Evolutionary conservation across 30 jellyfish, hydroid and myxozoan genomes (phyloP).

Genomic region (Cassiopea xamachana): DNA sequence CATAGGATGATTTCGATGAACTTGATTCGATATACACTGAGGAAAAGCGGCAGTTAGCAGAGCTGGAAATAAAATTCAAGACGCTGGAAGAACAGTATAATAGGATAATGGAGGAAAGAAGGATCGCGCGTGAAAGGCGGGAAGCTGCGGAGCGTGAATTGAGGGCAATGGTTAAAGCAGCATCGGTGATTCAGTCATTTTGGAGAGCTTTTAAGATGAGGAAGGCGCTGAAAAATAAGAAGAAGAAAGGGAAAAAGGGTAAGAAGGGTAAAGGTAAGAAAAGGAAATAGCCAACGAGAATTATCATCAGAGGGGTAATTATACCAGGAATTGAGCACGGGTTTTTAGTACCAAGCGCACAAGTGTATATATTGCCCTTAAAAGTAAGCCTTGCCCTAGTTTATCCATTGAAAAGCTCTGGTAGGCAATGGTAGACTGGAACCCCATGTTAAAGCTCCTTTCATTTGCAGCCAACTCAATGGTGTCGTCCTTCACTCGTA

Average conservation of each 20-base stretch:
- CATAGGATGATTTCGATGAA: conserved; percentile 93
- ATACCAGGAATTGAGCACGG: too few relatives aligned
- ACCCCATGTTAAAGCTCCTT: too few relatives aligned
- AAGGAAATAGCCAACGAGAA: conserved; percentile 17
- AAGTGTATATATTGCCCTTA: too few relatives aligned
- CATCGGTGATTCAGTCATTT: conserved; percentile 86
- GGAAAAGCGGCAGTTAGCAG: conserved; percentile 88
- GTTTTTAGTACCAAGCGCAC: too few relatives aligned
- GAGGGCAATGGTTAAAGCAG: conserved; percentile 89
- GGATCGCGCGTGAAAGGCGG: conserved; percentile 87
- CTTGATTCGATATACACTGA: conserved; percentile 78
- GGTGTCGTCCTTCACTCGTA: too few relatives aligned
- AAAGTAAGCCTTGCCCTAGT: too few relatives aligned
- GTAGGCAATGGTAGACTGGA: too few relatives aligned
- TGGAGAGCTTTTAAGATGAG: conserved; percentile 96
- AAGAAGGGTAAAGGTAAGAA: conserved; percentile 71
- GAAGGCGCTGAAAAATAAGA: conserved; percentile 85
- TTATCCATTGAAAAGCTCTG: too few relatives aligned
- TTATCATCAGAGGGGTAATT: too few relatives aligned
- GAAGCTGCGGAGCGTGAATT: conserved; percentile 92
- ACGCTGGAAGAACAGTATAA: conserved; percentile 80
- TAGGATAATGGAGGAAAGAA: conserved; percentile 85
- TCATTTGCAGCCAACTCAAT: too few relatives aligned
- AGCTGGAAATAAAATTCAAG: conserved; percentile 80
- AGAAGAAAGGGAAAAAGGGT: conserved; percentile 85